phyloP scores from a whole-genome alignment of 1,140 invertebrate genomes.

The Vanessa atalanta region DNA sequence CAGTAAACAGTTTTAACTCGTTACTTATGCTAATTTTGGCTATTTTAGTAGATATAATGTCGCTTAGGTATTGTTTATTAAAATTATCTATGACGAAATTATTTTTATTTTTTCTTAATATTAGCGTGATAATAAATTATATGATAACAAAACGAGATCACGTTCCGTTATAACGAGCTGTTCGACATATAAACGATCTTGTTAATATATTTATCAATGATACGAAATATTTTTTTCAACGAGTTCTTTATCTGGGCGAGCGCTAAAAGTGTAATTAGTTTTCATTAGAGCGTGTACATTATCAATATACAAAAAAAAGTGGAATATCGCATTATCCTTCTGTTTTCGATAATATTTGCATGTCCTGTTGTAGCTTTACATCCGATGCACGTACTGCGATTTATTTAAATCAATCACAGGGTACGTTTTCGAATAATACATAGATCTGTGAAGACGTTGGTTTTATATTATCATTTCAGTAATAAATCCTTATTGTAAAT shows the following conservation, averaged over 20 bases:
- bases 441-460: conserved; percentile 21
- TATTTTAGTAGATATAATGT: no score
- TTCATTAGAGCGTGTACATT: not conserved
- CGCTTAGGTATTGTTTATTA: no score
- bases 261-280: conserved; percentile 1
- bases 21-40: no score
- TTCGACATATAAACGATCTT: not conserved
- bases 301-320: not conserved
- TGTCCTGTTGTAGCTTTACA: conserved; percentile 6
- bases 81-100: no score
- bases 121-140: not conserved
- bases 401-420: conserved; percentile 32
- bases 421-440: conserved; percentile 26
- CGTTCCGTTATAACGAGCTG: not conserved
- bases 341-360: conserved; percentile 12
- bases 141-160: not conserved
- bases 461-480: conserved; percentile 26
- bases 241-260: not conserved
- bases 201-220: not conserved
- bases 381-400: conserved; percentile 25
- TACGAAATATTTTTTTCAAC: not conserved
- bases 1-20: no score
- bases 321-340: no score
- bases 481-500: conserved; percentile 22
- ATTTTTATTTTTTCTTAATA: no score